Conservation (phyloP, 1,140 invertebrate species). For the Polyergus mexicanus region DNA sequence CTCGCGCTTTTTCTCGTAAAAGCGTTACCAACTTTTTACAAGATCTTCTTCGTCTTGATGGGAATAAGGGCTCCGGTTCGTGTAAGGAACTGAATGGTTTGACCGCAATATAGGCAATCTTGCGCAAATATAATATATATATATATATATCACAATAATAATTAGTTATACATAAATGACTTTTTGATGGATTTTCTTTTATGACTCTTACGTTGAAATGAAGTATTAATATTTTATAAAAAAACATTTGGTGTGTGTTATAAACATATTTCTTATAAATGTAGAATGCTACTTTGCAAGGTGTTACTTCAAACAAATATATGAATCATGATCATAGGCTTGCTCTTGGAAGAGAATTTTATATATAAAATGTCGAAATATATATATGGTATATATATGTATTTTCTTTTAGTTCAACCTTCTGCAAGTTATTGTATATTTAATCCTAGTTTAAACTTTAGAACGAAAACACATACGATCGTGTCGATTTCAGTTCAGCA, state of each 20-base stretch:
- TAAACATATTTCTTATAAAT: no score
- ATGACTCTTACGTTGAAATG: not conserved
- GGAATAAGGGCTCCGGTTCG: not conserved
- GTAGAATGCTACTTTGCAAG: no score
- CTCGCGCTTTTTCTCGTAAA: not conserved
- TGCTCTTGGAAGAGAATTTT: no score
- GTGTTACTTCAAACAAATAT: no score
- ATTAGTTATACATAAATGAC: not conserved
- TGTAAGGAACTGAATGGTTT: not conserved
- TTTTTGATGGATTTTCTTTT: not conserved
- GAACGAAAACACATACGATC: not conserved
- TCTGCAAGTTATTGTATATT: not conserved
- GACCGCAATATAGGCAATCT: not conserved
- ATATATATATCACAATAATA: not conserved
- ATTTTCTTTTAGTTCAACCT: not conserved
- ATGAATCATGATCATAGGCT: no score
- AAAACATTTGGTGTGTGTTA: no score
- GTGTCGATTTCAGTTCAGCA: constrained; percentile 15
- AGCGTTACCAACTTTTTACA: not conserved
- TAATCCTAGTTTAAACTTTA: no score
- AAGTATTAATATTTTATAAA: constrained; percentile 4
- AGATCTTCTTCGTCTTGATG: constrained; percentile 19
- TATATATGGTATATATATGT: not conserved
- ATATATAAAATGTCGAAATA: not conserved
- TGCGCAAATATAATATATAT: no score